These are phyloP conservation scores for Camptogramma bilineatum DNA, from an alignment of 2,888 invertebrate genomes.

Conservation along the genomic window DNA sequence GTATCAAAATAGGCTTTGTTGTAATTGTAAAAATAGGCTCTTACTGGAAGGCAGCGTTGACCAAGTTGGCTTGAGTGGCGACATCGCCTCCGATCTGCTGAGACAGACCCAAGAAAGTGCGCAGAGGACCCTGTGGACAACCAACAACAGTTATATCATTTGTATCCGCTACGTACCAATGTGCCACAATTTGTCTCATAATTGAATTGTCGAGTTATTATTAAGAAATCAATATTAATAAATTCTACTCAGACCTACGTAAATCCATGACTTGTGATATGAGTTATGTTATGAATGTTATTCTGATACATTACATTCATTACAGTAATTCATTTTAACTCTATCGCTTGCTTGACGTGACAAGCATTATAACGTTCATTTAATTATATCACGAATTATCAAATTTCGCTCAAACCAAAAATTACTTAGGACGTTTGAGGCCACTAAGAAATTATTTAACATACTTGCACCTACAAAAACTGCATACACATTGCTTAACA, in stretches of 20 bases:
- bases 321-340: not conserved
- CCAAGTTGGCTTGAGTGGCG: conserved; percentile 91
- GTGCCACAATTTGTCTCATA: not conserved
- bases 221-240: too few species aligned
- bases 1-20: not conserved
- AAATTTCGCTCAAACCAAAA: too few species aligned
- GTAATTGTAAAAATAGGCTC: conserved; percentile 53
- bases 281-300: too few species aligned
- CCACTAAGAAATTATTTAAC: too few species aligned
- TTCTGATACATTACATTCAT: too few species aligned
- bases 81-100: conserved; percentile 94
- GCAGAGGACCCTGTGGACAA: conserved; percentile 87
- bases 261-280: not conserved
- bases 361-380: not conserved
- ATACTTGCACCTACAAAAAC: too few species aligned
- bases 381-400: too few species aligned
- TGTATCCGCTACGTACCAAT: not conserved
- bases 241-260: not conserved
- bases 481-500: too few species aligned
- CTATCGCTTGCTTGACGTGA: not conserved
- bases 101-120: conserved; percentile 90
- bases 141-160: not conserved
- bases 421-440: too few species aligned
- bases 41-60: conserved; percentile 93
- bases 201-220: too few species aligned